Base-by-base conservation (phyloP, 2,797 vertebrate genomes). In the Siniperca scherzeri region DNA sequence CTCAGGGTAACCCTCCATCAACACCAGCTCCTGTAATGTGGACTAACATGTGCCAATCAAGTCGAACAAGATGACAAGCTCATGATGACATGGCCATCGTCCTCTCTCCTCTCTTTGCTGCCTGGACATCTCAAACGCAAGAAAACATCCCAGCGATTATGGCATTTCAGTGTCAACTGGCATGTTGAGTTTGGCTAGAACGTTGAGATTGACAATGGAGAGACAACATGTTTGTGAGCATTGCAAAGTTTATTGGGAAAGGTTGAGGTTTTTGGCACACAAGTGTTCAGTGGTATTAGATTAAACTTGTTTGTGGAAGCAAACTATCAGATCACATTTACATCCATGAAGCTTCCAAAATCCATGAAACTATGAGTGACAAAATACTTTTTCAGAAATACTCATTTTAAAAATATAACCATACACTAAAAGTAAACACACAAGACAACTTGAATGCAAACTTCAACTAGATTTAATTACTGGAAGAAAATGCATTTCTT, bases 121-220 rank as follows among this genome's bases (percentile, higher is more conserved):
- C 93, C 91, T 85, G 85, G 90, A 93, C 89, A 38, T 92, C 89
- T 95, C 91, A 92, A 92, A 91, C 40, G 42, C 91, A 75, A 60
- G 88, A 85, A 89, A 91, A 94, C 89, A 89, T 90, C 87, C 84
- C 93, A 90, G 87, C 90, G 92, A 91, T 94, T 92, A 93, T 92
- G 94, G 93, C 93, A 83, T 94, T 94, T 94, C 87, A 91, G 90
- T 94, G 94, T 94, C 94, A 95, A 90, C 83, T 91, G 92, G 92
- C 93, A 92, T 66, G 91, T 93, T 91, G 85, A 82, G 89, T 92
- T 93, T 90, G 84, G 87, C 84, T 70, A 46, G 27, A 87, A 82
- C 73, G 50, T 74, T 17, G 67, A 91, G 92, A 94, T 92, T 94
- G 92, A 94, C 92, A 82, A 82, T 65, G 67, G 56, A 67, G 83